A percentile compares a stretch with the other conserved stretches of the same genome.
These are phyloP conservation scores for Himantopus leucocephalus DNA, from an alignment of 2,113 vertebrate genomes.

Conservation along the genomic window DNA sequence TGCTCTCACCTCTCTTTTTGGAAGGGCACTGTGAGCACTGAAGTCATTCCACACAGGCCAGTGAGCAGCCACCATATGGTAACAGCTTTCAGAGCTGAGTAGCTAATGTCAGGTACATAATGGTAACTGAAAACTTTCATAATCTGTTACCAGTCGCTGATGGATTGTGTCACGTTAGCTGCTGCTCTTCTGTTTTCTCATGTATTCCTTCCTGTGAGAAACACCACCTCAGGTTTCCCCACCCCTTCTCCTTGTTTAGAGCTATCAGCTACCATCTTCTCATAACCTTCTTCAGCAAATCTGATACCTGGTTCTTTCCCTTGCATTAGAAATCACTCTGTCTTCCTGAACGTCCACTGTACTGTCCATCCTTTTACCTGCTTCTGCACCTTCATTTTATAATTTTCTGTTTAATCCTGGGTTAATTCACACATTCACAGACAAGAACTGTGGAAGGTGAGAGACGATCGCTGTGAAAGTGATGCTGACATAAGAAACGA, in stretches of 20 bases:
- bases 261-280: neutral
- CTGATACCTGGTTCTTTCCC: neutral
- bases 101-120: neutral
- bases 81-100: neutral
- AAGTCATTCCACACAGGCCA: neutral
- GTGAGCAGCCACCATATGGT: neutral
- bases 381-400: neutral
- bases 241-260: neutral
- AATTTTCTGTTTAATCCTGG: neutral
- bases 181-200: neutral
- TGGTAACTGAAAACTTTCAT: neutral
- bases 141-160: neutral
- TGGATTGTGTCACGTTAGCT: neutral
- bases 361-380: neutral
- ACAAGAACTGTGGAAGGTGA: neutral
- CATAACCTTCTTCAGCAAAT: neutral
- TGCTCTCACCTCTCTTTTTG: neutral
- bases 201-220: neutral
- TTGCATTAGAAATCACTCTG: neutral
- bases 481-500: neutral
- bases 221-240: neutral
- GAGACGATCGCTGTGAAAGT: neutral
- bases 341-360: neutral
- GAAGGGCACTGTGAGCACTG: neutral
- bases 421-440: neutral